Base-by-base conservation (phyloP, 1,140 invertebrate genomes). In the Macrobrachium nipponense region DNA sequence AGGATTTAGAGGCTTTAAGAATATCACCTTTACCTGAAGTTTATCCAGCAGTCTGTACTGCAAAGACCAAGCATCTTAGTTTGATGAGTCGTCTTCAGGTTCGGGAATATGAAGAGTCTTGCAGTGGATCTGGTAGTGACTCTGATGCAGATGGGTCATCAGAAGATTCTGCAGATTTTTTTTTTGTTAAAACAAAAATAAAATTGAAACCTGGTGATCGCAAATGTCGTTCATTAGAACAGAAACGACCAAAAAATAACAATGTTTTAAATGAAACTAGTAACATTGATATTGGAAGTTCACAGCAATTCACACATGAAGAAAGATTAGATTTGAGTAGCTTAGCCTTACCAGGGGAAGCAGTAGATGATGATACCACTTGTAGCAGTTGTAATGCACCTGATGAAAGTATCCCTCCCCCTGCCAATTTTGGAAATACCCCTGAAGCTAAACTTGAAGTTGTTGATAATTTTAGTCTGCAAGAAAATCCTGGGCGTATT, bases 1-100 rank as follows among this genome's bases (percentile, higher is more conserved):
- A 79, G 23, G 86, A 83, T 36, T 18, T 73, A 11, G 86, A 79
- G 62, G 62, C 62, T 27, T 77, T 89, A 20, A 43, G 78, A 11
- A 60, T 75, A 11, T 83, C 75, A 20, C 59, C 76, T 15, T 62
- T 89, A 14, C 86, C 88, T 18, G 27, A 83, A 43, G 76, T 85
- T 15, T 89, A 81, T 27, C 88, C 88, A 23, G 27, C 88, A 0
- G 78, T 84, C 0, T 66, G 60, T 15, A 61, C 73, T 11, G 80
- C 82, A 11, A 87, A 87, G 59, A 89, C 88, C 15, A 89, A 89
- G 23, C 88, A 89, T 27, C 82, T 89, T 15, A 89, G 88, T 62
- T 83, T 89, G 17, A 87, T 89, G 88, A 85, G 80, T 8, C 83
- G 75, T 12, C 68, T 86, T 14, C 77, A 86, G 66, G 77, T 86